Conservation (phyloP, 1,140 invertebrate species). For the Lepidurus arcticus region DNA sequence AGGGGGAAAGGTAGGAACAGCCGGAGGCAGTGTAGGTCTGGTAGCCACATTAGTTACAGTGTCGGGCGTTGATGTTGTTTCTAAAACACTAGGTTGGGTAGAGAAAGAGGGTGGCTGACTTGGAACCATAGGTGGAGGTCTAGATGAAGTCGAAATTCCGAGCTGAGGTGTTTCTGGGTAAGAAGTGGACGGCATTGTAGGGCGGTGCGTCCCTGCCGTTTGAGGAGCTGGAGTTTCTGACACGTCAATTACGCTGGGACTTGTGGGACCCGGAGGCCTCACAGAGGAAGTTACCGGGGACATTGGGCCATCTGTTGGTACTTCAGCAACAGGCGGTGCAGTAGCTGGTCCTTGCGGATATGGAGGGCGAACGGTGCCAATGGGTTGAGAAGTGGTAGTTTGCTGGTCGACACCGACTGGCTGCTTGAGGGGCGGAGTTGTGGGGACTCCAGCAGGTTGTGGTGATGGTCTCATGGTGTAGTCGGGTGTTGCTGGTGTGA, state of each 20-base stretch:
- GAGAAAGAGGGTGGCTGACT: neutral
- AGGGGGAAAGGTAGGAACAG: neutral
- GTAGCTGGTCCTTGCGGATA: neutral
- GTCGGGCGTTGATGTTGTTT: neutral
- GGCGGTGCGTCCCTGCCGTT: neutral
- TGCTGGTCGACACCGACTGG: neutral
- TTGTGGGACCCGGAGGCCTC: constrained; percentile 5
- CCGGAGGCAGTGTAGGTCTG: neutral
- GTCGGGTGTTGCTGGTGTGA: neutral
- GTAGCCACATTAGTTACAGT: neutral
- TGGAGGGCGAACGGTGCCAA: neutral
- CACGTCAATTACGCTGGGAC: constrained; percentile 23
- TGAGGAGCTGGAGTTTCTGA: neutral
- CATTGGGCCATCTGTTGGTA: neutral
- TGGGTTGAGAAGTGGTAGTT: neutral
- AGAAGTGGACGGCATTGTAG: neutral
- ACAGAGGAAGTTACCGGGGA: neutral
- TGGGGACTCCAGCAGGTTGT: constrained; percentile 8
- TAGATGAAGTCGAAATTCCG: neutral
- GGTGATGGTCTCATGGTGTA: neutral
- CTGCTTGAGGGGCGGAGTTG: neutral
- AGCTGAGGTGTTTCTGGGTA: neutral
- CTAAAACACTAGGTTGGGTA: neutral
- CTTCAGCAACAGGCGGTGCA: constrained; percentile 24
- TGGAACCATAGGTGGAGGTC: constrained; percentile 11